These are phyloP conservation scores for Fundulus diaphanus DNA, from an alignment of 2,797 vertebrate species.

Conservation along the genomic window DNA sequence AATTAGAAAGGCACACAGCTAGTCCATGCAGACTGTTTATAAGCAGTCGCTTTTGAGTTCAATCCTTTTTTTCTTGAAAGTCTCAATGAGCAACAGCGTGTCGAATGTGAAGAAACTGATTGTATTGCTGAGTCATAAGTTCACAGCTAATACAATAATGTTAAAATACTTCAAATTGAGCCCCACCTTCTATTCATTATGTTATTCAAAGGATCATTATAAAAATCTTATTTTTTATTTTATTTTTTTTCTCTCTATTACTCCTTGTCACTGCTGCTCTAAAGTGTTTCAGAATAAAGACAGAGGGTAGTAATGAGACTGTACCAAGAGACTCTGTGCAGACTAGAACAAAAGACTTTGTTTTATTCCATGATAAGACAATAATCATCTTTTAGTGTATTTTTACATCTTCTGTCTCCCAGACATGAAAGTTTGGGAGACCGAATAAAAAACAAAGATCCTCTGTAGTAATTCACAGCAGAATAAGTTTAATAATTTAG, in stretches of 20 bases:
- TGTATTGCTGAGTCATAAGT: neutral
- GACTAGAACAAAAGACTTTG: neutral
- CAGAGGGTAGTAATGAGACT: neutral
- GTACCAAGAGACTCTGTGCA: neutral
- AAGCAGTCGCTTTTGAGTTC: constrained; percentile 5
- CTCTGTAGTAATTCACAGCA: neutral
- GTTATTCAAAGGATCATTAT: neutral
- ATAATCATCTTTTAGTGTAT: neutral
- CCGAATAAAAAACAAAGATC: neutral
- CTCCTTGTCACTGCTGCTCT: neutral
- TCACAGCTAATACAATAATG: neutral
- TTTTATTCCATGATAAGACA: neutral
- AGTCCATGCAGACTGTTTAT: neutral
- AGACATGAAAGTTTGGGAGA: neutral
- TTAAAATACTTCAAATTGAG: neutral
- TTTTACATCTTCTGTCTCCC: neutral
- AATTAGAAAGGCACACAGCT: neutral
- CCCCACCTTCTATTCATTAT: neutral
- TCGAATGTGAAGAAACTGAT: constrained; percentile 1
- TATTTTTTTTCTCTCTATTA: neutral
- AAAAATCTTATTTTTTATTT: neutral
- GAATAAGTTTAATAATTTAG: neutral
- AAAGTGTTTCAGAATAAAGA: neutral
- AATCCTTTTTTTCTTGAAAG: neutral
- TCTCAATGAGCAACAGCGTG: neutral